Evolutionary conservation across 2,888 invertebrate species (phyloP), one percentile per base, ranked within the genome.

Genomic region (Agrotis ipsilon): DNA sequence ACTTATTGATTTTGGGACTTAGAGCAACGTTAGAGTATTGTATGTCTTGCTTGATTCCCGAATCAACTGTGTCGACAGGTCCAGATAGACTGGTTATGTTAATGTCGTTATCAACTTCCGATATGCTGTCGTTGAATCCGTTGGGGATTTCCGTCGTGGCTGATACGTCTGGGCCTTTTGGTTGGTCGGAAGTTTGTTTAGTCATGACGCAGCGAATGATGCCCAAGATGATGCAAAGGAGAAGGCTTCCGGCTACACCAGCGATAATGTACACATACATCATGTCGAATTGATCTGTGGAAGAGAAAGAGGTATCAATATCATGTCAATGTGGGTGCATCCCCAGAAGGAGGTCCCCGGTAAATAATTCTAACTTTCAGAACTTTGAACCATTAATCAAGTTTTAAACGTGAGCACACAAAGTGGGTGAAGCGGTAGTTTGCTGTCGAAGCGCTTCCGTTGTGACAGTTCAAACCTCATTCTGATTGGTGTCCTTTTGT

Each of bases 51-150:
- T 96, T 96, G 46, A 95, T 82, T 66, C 92, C 91, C 1, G 95
- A 93, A 81, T 96, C 94, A 24, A 95, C 94, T 1, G 94, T 90
- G 75, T 97, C 97, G 9, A 97, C 96, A 11, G 97, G 97, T 24
- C 97, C 97, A 4, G 97, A 97, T 45, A 96, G 89, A 46, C 97
- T 97, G 61, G 97, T 97, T 80, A 98, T 97, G 90, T 98, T 98
- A 72, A 98, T 98, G 87, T 98, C 98, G 58, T 97, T 98, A 92
- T 98, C 98, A 54, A 98, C 96, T 94, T 98, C 98, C 85, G 98
- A 98, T 93, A 98, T 98, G 92, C 98, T 98, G 94, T 98, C 98
- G 84, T 97, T 97, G 94, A 98, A 98, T 71, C 98, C 98, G 90
- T 98, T 98, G 18, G 98, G 98, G 71, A 98, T 96, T 82, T 98